A percentile compares a stretch with the other conserved stretches of the same genome.
Evolutionary conservation across 2,113 vertebrate genomes (phyloP).

Genomic region (Centropus unirufus): DNA sequence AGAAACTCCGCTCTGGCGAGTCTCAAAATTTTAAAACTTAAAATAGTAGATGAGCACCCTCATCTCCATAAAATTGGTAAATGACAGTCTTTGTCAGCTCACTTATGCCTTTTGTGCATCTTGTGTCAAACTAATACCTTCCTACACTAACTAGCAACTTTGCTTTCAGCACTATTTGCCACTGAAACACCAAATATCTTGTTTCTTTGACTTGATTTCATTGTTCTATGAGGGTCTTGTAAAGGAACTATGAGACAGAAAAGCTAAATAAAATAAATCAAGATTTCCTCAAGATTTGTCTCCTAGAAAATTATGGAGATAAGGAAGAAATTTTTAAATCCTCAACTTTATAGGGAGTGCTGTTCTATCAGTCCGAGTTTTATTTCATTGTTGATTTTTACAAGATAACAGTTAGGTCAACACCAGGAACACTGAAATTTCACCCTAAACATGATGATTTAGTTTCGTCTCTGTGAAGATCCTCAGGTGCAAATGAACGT

Average conservation of each 20-base stretch:
- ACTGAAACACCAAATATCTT: background rate
- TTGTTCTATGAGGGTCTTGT: background rate
- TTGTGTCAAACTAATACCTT: background rate
- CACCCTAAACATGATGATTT: background rate
- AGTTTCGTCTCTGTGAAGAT: background rate
- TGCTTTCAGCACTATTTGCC: background rate
- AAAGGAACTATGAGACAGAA: background rate
- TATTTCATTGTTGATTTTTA: background rate
- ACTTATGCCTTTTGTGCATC: background rate
- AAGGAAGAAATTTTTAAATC: background rate
- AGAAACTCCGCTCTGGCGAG: background rate
- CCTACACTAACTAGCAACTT: background rate
- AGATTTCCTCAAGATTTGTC: background rate
- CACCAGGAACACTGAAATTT: background rate
- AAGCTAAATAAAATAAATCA: background rate
- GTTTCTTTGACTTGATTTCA: background rate
- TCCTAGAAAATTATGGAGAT: background rate
- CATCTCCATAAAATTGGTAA: background rate
- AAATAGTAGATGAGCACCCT: slow-evolving; percentile 10
- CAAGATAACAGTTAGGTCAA: background rate
- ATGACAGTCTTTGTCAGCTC: background rate
- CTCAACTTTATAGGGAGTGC: background rate
- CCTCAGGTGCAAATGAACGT: background rate
- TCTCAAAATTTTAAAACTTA: background rate
- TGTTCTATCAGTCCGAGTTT: background rate